Base-by-base conservation (phyloP, 1,140 invertebrate genomes). In the Asobara japonica region DNA sequence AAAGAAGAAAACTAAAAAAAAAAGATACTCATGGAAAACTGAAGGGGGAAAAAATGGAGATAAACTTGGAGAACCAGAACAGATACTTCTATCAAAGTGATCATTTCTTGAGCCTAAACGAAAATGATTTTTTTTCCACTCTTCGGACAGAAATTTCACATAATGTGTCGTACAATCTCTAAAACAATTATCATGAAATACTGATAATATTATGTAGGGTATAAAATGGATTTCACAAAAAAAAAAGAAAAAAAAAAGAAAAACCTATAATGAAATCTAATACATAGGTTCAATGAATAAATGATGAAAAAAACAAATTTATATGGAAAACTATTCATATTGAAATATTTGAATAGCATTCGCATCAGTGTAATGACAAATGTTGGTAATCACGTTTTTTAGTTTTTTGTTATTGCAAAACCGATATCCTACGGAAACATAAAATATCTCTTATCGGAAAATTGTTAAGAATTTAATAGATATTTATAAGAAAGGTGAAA, bases 401-500 rank as follows among this genome's bases (percentile, higher is more conserved):
- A 61, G 29, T 20, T 36, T 20, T 30, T 60, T 30, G 68, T 69
- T 29, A 69, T 51, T 69, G 41, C 41, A 30, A 69, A 48, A 56
- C 41, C 18, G 41, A 45, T 45, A 45, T 45, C 41, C 41, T 45
- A 45, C 13, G 41, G 41, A 45, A 45, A 45, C 41, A 45, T 45
- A 45, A 45, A 45, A 45, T 45, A 45, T 45, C 41, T 45, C 41
- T 76, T 18, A 31, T 65, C 5, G 72, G 67, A 73, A 71, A 73
- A 71, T 51, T 62, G 20, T 73, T 72, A 38, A 56, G 20, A 65
- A 77, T 71, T 71, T 56, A 67, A 68, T 72, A 74, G 64, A 76
- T 75, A 78, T 74, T 38, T 41, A 25, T 20, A 36, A 64, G 27
- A 64, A 65, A 45, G 25, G 81, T 80, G 78, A 75, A 82, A 80